Evolutionary conservation across 2,113 vertebrate genomes (phyloP).

Genomic region (Pseudolaguvia tuberculata): DNA sequence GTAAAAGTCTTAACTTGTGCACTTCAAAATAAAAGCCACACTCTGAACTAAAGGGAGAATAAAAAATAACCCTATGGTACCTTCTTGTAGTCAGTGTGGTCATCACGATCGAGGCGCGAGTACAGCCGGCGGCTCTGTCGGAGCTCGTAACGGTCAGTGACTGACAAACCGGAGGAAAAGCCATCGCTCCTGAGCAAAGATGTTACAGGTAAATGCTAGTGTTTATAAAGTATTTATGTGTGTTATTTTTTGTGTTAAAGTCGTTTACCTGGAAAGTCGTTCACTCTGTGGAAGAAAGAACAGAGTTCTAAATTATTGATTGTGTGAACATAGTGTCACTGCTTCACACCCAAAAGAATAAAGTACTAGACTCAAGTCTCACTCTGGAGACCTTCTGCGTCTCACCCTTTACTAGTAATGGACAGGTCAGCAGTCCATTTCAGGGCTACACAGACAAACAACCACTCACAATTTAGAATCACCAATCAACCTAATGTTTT

Average conservation of each 20-base stretch:
- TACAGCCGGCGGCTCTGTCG: conserved; percentile 82
- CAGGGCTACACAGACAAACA: no score
- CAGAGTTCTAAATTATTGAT: neutral
- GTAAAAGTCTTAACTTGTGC: neutral
- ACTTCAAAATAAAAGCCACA: no score
- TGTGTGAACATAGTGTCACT: no score
- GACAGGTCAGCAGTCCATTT: no score
- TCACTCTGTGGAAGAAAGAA: conserved; percentile 33
- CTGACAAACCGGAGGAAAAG: conserved; percentile 63
- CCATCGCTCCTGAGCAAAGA: conserved; percentile 72
- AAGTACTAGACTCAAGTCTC: no score
- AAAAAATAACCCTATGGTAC: conserved; percentile 52
- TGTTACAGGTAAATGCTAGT: neutral
- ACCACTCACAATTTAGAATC: no score
- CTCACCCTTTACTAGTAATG: neutral
- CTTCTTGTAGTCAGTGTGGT: conserved; percentile 94
- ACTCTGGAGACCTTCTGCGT: neutral
- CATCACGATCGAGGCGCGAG: conserved; percentile 83
- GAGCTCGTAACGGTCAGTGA: conserved; percentile 79
- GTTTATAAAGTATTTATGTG: neutral
- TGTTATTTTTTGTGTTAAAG: neutral
- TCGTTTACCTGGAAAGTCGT: conserved; percentile 31
- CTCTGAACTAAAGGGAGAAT: neutral
- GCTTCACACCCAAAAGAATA: no score
- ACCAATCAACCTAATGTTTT: no score